Percentiles rank a stretch among this genome's conserved stretches.
Evolutionary conservation across 1,140 invertebrate species (phyloP).

Genomic region (Ceratoteleas bidentatus): DNA sequence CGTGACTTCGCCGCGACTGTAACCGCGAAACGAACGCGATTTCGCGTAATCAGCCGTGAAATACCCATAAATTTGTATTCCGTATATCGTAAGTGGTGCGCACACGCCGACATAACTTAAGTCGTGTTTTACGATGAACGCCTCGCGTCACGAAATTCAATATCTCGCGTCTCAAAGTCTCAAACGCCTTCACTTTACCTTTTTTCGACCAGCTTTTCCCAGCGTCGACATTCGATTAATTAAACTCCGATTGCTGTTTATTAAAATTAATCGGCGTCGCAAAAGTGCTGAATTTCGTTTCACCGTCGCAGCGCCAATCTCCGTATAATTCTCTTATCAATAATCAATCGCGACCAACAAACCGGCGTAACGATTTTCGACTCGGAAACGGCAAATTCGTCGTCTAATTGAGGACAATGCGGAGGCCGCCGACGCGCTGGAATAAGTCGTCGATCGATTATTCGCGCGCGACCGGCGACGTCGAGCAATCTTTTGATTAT

Average conservation of each 20-base stretch:
- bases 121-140: conserved; percentile 17
- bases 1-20: conserved; percentile 17
- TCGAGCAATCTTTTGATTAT: conserved; percentile 53
- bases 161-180: not conserved
- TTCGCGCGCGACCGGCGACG: conserved; percentile 40
- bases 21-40: conserved; percentile 15
- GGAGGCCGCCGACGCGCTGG: conserved; percentile 14
- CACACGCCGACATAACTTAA: conserved; percentile 19
- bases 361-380: conserved; percentile 8
- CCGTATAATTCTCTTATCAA: conserved; percentile 12
- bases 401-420: conserved; percentile 43
- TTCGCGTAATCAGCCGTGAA: conserved; percentile 44
- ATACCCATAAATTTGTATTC: conserved; percentile 34
- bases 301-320: not conserved
- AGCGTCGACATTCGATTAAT: not conserved
- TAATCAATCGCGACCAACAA: conserved; percentile 35
- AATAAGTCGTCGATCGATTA: conserved; percentile 54
- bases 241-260: not conserved
- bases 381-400: conserved; percentile 18
- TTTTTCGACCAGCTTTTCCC: not conserved
- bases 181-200: not conserved
- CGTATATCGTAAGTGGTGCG: conserved; percentile 8
- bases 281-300: not conserved
- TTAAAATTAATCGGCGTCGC: too few relatives aligned
- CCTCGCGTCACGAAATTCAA: conserved; percentile 5